Evolutionary conservation across 1,140 invertebrate genomes (phyloP).

Genomic region (Drusus annulatus): DNA sequence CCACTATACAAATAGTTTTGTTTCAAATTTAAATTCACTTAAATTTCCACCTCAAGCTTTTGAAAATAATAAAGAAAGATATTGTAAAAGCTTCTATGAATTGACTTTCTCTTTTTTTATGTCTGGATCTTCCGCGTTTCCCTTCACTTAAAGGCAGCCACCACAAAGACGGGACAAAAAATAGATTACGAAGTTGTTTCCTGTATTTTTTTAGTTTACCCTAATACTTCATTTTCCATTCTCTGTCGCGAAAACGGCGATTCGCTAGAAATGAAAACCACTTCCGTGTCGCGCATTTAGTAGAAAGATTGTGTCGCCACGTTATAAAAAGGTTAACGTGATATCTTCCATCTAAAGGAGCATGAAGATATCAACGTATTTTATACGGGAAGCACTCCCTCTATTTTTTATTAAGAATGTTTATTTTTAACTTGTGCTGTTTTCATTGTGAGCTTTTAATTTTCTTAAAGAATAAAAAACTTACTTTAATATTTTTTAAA

Average conservation of each 20-base stretch:
- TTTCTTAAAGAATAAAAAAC: too few relatives aligned
- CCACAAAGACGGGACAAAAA: slow-evolving; percentile 17
- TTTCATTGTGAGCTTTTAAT: too few relatives aligned
- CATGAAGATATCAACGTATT: too few relatives aligned
- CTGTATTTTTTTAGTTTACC: slow-evolving; percentile 35
- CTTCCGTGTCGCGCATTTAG: not conserved
- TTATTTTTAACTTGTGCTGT: too few relatives aligned
- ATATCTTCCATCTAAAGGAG: not conserved
- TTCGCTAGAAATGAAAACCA: slow-evolving; percentile 9
- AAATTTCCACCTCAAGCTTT: too few relatives aligned
- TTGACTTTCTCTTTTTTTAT: slow-evolving; percentile 9
- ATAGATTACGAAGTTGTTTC: slow-evolving; percentile 45
- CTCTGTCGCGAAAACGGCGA: slow-evolving; percentile 3
- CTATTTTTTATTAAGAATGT: too few relatives aligned
- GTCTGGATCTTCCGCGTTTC: slow-evolving; percentile 4
- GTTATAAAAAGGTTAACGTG: not conserved
- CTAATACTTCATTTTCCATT: slow-evolving; percentile 25
- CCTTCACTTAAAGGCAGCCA: slow-evolving; percentile 7
- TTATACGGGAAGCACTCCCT: too few relatives aligned
- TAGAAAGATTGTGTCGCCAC: not conserved
- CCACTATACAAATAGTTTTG: too few relatives aligned
- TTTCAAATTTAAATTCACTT: too few relatives aligned
- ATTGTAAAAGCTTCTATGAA: not conserved
- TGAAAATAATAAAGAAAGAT: not conserved
- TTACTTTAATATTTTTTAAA: too few relatives aligned